Evolutionary conservation across 2,888 invertebrate genomes (phyloP).

Genomic region (Folsomia manolachei): DNA sequence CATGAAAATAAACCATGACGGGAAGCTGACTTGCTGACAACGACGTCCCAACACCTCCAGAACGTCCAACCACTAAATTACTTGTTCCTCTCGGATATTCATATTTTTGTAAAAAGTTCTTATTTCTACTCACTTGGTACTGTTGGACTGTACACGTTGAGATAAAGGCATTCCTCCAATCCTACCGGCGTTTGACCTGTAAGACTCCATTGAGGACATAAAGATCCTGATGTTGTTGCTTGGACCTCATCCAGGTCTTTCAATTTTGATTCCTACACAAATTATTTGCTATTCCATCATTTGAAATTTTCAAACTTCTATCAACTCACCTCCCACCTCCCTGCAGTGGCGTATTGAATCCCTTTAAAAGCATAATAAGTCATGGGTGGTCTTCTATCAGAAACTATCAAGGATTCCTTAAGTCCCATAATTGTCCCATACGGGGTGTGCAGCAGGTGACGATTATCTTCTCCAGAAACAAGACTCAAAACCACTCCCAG

Average conservation of each 20-base stretch:
- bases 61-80: slow-evolving; percentile 6
- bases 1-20: slow-evolving; percentile 66
- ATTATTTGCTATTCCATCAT: no score
- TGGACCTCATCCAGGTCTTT: slow-evolving; percentile 32
- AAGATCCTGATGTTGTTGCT: slow-evolving; percentile 44
- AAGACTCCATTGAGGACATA: slow-evolving; percentile 50
- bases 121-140: slow-evolving; percentile 34
- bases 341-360: slow-evolving; percentile 51
- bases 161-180: slow-evolving; percentile 52
- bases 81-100: no score
- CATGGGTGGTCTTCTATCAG: slow-evolving; percentile 21
- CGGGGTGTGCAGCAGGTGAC: slow-evolving; percentile 25
- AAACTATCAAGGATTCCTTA: slow-evolving; percentile 16
- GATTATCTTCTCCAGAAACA: slow-evolving; percentile 9
- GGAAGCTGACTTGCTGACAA: slow-evolving; percentile 55
- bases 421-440: slow-evolving; percentile 35
- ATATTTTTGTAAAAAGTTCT: no score
- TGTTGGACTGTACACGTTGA: slow-evolving; percentile 53
- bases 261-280: slow-evolving; percentile 40
- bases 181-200: slow-evolving; percentile 16
- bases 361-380: slow-evolving; percentile 50
- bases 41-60: slow-evolving; percentile 39
- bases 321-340: slow-evolving; percentile 49
- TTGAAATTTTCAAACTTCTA: background rate
- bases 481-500: background rate